Percentiles rank a stretch among this genome's conserved stretches.
phyloP scores from a whole-genome alignment of 2,888 invertebrate species.

The Ophraella communa region DNA sequence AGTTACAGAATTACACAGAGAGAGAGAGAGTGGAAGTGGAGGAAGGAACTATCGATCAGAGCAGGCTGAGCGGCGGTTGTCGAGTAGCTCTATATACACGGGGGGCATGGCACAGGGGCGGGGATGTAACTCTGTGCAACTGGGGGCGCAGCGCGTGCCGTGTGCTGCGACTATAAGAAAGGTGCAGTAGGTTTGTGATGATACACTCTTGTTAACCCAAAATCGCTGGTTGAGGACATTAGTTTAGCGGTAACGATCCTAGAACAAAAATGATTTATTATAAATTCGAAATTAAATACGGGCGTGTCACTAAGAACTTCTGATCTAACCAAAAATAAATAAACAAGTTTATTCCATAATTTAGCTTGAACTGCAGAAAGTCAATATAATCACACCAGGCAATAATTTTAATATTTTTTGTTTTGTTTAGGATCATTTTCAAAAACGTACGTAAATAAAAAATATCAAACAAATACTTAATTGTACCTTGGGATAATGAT shows the following conservation, averaged over 20 bases:
- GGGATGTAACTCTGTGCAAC: neutral
- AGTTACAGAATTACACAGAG: slow-evolving; percentile 5
- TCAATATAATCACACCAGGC: no score
- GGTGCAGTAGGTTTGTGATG: neutral
- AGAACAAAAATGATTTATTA: neutral
- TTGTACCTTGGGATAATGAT: no score
- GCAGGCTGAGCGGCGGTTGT: slow-evolving; percentile 7
- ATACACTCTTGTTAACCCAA: neutral
- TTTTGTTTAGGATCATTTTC: no score
- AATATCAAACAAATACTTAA: no score
- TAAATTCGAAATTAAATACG: neutral
- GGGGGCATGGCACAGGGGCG: slow-evolving; percentile 5
- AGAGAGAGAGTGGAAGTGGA: slow-evolving; percentile 4
- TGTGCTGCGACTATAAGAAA: neutral
- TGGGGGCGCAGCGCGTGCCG: neutral
- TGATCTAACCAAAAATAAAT: no score
- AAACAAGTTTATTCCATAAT: no score
- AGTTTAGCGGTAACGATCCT: neutral
- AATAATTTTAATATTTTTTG: no score
- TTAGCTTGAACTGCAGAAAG: no score
- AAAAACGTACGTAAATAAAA: no score
- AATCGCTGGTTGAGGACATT: neutral
- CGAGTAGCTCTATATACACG: slow-evolving; percentile 11
- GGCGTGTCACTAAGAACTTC: neutral
- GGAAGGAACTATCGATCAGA: slow-evolving; percentile 18